These are phyloP conservation scores for Oryzias woworae DNA, from an alignment of 2,113 vertebrate genomes.

Conservation along the genomic window DNA sequence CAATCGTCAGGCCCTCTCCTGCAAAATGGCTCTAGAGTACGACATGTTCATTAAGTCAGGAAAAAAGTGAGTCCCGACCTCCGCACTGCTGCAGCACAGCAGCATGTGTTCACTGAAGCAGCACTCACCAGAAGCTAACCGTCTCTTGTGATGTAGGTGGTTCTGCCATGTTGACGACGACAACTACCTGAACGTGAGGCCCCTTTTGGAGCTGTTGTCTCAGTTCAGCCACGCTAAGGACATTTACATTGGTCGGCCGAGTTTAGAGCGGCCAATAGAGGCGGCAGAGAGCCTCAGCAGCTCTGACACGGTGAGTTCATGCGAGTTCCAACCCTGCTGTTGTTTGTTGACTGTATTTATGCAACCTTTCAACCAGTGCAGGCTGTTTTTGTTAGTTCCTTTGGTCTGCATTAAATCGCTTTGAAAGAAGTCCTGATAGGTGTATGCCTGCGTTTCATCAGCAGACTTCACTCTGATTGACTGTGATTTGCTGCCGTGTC, in stretches of 20 bases:
- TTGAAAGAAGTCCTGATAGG: too few species aligned
- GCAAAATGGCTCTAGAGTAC: constrained; percentile 93
- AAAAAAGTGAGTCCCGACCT: constrained; percentile 83
- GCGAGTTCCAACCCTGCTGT: not conserved
- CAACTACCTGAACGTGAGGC: constrained; percentile 86
- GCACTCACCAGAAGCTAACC: not conserved
- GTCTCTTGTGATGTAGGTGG: constrained; percentile 76
- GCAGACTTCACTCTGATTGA: too few species aligned
- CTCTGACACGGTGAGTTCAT: constrained; percentile 76
- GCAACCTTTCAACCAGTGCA: not conserved
- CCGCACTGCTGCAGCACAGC: not conserved
- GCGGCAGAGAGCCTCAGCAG: constrained; percentile 82
- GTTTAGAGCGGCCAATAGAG: constrained; percentile 89
- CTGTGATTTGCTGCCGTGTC: too few species aligned
- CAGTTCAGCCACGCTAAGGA: constrained; percentile 83
- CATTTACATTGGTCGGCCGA: constrained; percentile 90
- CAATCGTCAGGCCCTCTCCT: constrained; percentile 91
- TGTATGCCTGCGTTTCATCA: too few species aligned
- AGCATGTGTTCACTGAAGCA: not conserved
- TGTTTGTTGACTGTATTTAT: not conserved
- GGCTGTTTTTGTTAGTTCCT: not conserved
- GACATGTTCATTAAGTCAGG: constrained; percentile 85
- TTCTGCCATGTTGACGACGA: constrained; percentile 95
- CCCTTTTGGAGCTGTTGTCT: constrained; percentile 84
- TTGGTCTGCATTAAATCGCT: not conserved